Base-by-base conservation (phyloP, 2,888 invertebrate genomes). In the Drosophila vallismaia region DNA sequence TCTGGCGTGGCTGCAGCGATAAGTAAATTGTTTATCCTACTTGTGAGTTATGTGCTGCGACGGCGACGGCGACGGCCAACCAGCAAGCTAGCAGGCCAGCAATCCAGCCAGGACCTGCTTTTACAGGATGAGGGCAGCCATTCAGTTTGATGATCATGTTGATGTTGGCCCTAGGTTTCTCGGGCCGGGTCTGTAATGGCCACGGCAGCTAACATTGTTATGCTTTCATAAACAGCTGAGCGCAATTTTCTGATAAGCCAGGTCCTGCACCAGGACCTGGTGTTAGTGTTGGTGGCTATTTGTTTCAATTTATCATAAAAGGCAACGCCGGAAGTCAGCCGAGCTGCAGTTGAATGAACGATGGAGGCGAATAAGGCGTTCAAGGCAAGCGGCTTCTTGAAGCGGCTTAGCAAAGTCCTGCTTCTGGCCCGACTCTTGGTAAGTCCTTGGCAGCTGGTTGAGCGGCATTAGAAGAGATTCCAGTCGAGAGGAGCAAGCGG, bases 11-110 rank as follows among this genome's bases (percentile, higher is more conserved):
- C 75, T 82, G 82, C 82, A 74, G 82, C 81, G 85, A 87, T 86
- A 86, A 86, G 85, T 86, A 87, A 86, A 86, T 86, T 86, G 87
- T 86, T 86, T 86, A 86, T 86, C 85, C 85, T 79, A 85, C 84
- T 86, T 86, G 78, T 86, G 87, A 84, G 74, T 84, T 82, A 84
- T 84, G 86, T 81, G 86, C 76, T 76, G 68, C 69, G 73, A 77
- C 69, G 76, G 28, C 69, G 73, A 77, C 69, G 76, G 28, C 28
- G 5, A 28, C 19, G 28, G 59, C 51, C 50, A 70, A 67, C 69
- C 71, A 75, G 75, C 68, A 69, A 70, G 26, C 38, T 44, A 48
- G 42, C 14, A n/a, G n/a, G n/a, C 69, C 71, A 75, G 75, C 68
- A 69, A 70, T 26, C 38, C 48, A 48, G 42, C 14, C 67, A 55